A percentile compares a stretch with the other conserved stretches of the same genome.
These are phyloP conservation scores for Drosophila picticornis DNA, from an alignment of 2,888 invertebrate genomes.

Conservation along the genomic window DNA sequence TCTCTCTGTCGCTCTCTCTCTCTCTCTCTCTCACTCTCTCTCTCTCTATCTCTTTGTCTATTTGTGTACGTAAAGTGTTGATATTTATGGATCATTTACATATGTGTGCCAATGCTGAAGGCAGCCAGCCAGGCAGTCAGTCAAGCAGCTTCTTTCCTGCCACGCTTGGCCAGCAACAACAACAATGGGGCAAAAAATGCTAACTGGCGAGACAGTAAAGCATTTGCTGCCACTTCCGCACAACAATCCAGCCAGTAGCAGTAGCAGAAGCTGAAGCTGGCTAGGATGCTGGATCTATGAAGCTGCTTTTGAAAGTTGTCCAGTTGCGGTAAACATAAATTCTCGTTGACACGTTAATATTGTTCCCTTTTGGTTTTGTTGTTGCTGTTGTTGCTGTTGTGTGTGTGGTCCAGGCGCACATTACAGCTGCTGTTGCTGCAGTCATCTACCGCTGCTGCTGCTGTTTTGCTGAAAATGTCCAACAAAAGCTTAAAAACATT, in stretches of 20 bases:
- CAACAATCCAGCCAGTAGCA: conserved; percentile 12
- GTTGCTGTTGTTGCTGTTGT: conserved; percentile 1
- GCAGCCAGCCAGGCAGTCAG: conserved; percentile 11
- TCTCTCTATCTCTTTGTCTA: conserved; percentile 5
- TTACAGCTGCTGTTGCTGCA: conserved; percentile 42
- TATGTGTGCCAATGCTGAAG: conserved; percentile 66
- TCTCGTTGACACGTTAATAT: conserved; percentile 81
- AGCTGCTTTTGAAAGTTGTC: conserved; percentile 80
- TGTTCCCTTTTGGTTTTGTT: conserved; percentile 77
- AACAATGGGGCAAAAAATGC: conserved; percentile 66
- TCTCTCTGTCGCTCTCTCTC: background rate
- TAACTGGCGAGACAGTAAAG: conserved; percentile 78
- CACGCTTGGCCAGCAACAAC: conserved; percentile 51
- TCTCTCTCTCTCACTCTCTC: background rate
- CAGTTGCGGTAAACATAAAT: conserved; percentile 81
- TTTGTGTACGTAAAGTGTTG: conserved; percentile 65
- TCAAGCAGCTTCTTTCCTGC: conserved; percentile 43
- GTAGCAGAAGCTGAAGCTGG: background rate
- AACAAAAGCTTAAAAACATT: conserved; percentile 81
- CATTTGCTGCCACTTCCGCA: conserved; percentile 78
- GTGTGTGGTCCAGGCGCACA: conserved; percentile 22
- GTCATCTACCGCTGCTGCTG: conserved; percentile 38
- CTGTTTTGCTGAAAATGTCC: conserved; percentile 73
- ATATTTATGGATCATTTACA: conserved; percentile 81
- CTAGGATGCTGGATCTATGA: conserved; percentile 52